A percentile compares a stretch with the other conserved stretches of the same genome.
These are phyloP conservation scores for Cuculus canorus DNA, from an alignment of 2,797 vertebrate species.

Conservation along the genomic window DNA sequence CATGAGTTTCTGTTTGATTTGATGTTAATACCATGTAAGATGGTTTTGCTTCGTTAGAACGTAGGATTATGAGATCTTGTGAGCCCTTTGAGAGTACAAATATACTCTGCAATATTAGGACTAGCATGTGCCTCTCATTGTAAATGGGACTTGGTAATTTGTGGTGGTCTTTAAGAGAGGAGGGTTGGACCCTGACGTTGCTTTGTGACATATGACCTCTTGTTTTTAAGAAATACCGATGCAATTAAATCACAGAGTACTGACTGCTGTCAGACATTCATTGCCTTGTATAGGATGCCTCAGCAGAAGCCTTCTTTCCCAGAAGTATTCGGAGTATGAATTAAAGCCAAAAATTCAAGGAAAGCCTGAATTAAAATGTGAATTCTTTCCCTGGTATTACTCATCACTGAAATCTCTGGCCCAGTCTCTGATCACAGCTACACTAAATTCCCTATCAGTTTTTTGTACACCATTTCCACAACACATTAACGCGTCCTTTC, in stretches of 20 bases:
- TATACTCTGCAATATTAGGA: background rate
- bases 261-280: slow-evolving; percentile 28
- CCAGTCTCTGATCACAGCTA: background rate
- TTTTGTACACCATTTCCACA: background rate
- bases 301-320: slow-evolving; percentile 8
- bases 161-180: background rate
- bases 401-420: slow-evolving; percentile 23
- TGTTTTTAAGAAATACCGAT: slow-evolving; percentile 28
- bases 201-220: background rate
- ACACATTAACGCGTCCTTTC: slow-evolving; percentile 9
- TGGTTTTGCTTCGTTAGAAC: slow-evolving; percentile 32
- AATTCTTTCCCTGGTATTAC: background rate
- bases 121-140: background rate
- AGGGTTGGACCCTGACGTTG: background rate
- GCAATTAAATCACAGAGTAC: slow-evolving; percentile 5
- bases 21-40: background rate
- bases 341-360: slow-evolving; percentile 1
- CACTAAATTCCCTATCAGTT: slow-evolving; percentile 16
- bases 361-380: slow-evolving; percentile 17
- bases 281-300: slow-evolving; percentile 7
- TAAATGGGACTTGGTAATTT: background rate
- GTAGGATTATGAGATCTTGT: slow-evolving; percentile 40
- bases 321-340: background rate
- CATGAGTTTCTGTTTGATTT: slow-evolving; percentile 40
- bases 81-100: slow-evolving; percentile 23